Evolutionary conservation across 2,888 invertebrate species (phyloP), one percentile per base, ranked within the genome.

Genomic region (Drosophila testacea): DNA sequence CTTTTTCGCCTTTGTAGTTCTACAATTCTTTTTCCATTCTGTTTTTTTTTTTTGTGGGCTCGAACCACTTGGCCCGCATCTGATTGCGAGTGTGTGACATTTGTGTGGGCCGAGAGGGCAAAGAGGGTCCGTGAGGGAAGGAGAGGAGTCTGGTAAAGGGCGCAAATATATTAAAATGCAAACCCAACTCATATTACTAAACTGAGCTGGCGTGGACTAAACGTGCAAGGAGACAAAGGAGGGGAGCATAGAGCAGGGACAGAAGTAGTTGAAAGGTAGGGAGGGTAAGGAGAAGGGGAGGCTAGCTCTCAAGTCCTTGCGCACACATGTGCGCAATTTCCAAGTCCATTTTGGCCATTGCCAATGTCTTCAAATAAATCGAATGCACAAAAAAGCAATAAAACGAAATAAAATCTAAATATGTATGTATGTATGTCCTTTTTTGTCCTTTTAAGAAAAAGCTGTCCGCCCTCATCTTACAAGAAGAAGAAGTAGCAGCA

Each of bases 381-480:
- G 89, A 89, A 87, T 87, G 89, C 87, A 87, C 87, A 87, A 84
- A 87, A 89, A 88, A 88, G 88, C 89, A 87, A 87, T 87, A 87
- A 89, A 87, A 87, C 73, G 88, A 89, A 88, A 87, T 87, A 89
- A 89, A 89, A 89, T 89, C 87, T 89, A 87, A 87, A 87, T 87
- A 84, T 77, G 68, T 79, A 69, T 68, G 62, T 74, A 54, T 57
- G 39, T 62, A 55, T 77, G 83, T 78, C 86, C 83, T 77, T 88
- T 83, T 84, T 66, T 57, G 74, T 78, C 62, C 72, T 65, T 66
- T 64, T 59, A 28, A 46, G 38, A 48, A 32, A 16, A 42, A 66
- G 48, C 66, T 71, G 47, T 61, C 59, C 70, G 42, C 51, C 22
- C 16, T 5, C 27, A 44, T 30, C n/a, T 22, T 55, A 30, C 38